Conservation (phyloP, 2,888 invertebrate genomes). For the Hydrotaea diabolus region DNA sequence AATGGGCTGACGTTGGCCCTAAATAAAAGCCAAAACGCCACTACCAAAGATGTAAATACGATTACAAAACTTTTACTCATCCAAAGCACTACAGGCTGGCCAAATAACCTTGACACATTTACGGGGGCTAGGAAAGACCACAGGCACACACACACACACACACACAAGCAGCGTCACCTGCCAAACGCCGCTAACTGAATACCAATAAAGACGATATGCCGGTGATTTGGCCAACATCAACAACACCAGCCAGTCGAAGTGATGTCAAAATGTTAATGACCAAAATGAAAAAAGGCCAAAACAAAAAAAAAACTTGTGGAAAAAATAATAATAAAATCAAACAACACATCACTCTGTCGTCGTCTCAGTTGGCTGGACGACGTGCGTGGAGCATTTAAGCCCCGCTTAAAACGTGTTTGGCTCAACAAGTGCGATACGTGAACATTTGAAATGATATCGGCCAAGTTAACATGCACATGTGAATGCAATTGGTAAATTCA, state of each 20-base stretch:
- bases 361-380: constrained; percentile 9
- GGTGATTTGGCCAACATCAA: constrained; percentile 46
- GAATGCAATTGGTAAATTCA: constrained; percentile 36
- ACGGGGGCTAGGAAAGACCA: background rate
- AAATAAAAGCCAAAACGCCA: background rate
- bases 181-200: constrained; percentile 40
- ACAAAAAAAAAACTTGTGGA: too few relatives aligned
- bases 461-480: constrained; percentile 41
- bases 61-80: constrained; percentile 45
- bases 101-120: constrained; percentile 61
- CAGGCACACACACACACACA: constrained; percentile 1
- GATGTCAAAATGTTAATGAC: constrained; percentile 58
- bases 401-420: background rate
- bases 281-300: constrained; percentile 38
- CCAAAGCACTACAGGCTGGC: constrained; percentile 31
- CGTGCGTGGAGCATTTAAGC: constrained; percentile 20
- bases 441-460: constrained; percentile 7
- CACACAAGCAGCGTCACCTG: background rate
- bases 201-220: constrained; percentile 1
- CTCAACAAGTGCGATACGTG: background rate
- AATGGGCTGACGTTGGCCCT: background rate
- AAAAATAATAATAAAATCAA: too few relatives aligned
- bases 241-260: background rate
- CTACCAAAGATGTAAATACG: constrained; percentile 8
- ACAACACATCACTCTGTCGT: background rate